phyloP scores from a whole-genome alignment of 2,113 vertebrate genomes.

The Heptranchias perlo region DNA sequence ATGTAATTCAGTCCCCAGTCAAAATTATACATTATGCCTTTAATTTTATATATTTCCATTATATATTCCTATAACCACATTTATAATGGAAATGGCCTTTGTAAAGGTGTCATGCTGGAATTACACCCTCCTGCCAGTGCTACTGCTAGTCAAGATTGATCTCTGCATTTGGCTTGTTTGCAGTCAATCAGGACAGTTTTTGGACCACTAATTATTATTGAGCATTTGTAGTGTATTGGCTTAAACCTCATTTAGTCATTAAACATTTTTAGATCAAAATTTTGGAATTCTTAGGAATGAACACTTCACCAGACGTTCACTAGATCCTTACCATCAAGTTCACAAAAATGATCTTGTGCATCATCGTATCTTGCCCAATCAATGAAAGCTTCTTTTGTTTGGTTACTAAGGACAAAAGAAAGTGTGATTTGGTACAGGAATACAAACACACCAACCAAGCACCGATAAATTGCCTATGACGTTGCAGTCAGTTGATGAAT shows the following conservation, averaged over 20 bases:
- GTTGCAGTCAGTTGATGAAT: neutral
- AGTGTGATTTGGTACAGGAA: conserved; percentile 14
- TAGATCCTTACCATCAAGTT: conserved; percentile 78
- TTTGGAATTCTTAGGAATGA: neutral
- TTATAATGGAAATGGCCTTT: neutral
- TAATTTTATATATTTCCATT: neutral
- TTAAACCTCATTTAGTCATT: neutral
- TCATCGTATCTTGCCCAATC: conserved; percentile 96
- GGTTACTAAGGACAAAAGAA: conserved; percentile 65
- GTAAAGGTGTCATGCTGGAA: neutral
- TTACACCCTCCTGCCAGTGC: neutral
- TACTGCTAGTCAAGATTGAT: neutral
- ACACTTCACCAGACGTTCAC: neutral
- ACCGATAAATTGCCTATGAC: neutral
- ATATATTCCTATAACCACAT: neutral
- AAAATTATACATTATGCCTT: neutral
- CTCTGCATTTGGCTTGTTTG: neutral
- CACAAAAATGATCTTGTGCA: conserved; percentile 94
- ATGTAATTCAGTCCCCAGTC: neutral
- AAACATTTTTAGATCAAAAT: neutral
- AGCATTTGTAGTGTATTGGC: neutral
- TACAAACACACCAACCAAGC: conserved; percentile 41
- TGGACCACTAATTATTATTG: neutral
- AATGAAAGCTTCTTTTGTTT: conserved; percentile 90
- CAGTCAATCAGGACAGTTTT: neutral